A percentile compares a stretch with the other conserved stretches of the same genome.
These are phyloP conservation scores for Neodon shergylaensis DNA, from an alignment of 2,113 vertebrate genomes.

Conservation along the genomic window DNA sequence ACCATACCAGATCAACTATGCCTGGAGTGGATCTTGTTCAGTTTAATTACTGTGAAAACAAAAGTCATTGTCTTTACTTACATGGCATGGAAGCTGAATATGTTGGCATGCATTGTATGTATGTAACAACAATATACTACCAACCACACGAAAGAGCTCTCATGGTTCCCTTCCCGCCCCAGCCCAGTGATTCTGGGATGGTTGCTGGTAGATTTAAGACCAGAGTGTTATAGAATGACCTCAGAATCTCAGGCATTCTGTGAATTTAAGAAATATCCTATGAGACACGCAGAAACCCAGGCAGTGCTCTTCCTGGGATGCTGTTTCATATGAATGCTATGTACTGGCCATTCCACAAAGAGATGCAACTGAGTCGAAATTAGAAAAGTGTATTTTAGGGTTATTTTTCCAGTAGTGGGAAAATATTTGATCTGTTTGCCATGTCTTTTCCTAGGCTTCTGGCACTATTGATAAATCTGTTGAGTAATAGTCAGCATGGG, in stretches of 20 bases:
- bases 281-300: neutral
- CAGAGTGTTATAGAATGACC: neutral
- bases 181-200: neutral
- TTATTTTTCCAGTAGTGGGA: constrained; percentile 25
- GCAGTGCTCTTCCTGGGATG: neutral
- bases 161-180: neutral
- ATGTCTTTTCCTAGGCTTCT: constrained; percentile 13
- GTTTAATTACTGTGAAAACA: neutral
- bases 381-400: constrained; percentile 27
- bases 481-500: neutral
- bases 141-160: neutral
- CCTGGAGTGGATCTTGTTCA: neutral
- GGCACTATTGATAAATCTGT: constrained; percentile 31
- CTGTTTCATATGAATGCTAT: neutral
- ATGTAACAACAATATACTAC: neutral
- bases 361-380: constrained; percentile 23
- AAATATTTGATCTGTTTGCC: constrained; percentile 14
- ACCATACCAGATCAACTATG: neutral
- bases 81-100: neutral
- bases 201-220: constrained; percentile 39
- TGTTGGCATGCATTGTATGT: neutral
- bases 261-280: constrained; percentile 57
- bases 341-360: constrained; percentile 5
- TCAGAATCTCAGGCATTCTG: constrained; percentile 30
- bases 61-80: neutral